These are phyloP conservation scores for Brachyhypopomus gauderio DNA, from an alignment of 2,113 vertebrate species.

Conservation along the genomic window DNA sequence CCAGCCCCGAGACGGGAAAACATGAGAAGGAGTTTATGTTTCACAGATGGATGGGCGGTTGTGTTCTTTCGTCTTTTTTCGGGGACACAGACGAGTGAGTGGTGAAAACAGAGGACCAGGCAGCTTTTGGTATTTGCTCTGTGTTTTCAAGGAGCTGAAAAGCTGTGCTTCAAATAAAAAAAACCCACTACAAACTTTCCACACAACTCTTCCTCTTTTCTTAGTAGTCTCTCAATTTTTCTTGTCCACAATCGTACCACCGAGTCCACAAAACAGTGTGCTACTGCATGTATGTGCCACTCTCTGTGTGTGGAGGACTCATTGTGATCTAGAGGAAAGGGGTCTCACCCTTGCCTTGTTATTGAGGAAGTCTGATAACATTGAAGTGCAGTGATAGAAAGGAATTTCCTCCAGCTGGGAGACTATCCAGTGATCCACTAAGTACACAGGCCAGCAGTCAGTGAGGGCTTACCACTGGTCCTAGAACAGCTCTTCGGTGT, in stretches of 20 bases:
- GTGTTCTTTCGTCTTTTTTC: background rate
- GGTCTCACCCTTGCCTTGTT: slow-evolving; percentile 31
- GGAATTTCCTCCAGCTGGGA: slow-evolving; percentile 32
- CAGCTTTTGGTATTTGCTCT: too few relatives aligned
- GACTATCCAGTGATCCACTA: slow-evolving; percentile 35
- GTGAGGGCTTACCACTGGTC: background rate
- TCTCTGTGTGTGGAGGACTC: slow-evolving; percentile 4
- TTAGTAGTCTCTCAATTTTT: background rate
- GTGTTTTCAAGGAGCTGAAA: background rate
- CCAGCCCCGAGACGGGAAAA: slow-evolving; percentile 24
- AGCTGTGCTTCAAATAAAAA: background rate
- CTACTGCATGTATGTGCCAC: background rate
- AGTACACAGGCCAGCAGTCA: background rate
- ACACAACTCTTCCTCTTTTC: slow-evolving; percentile 1
- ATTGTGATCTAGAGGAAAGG: slow-evolving; percentile 55
- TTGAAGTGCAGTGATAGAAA: slow-evolving; percentile 39
- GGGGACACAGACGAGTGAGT: background rate
- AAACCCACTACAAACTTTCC: slow-evolving; percentile 10
- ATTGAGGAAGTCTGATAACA: slow-evolving; percentile 61
- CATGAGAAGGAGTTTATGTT: background rate
- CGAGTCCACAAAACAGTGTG: too few relatives aligned
- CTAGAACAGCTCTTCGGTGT: background rate
- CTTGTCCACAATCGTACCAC: background rate
- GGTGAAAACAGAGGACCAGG: background rate
- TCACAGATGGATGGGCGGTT: background rate